Evolutionary conservation across 2,888 invertebrate genomes (phyloP).

Genomic region (Camptogramma bilineatum): DNA sequence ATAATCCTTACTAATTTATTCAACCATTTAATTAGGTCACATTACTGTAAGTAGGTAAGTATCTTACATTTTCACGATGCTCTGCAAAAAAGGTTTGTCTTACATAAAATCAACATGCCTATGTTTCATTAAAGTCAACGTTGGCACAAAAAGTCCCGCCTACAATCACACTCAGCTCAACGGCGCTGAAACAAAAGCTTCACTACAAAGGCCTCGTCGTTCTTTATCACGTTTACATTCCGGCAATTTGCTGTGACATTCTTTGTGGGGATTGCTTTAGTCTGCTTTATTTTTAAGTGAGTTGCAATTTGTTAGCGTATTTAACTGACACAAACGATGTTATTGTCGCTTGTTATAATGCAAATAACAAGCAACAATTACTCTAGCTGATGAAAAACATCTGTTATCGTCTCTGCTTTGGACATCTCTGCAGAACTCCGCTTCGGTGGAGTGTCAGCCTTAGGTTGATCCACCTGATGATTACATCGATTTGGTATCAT

Average conservation of each 20-base stretch:
- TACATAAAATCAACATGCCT: neutral
- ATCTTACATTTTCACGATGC: no score
- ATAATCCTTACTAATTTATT: no score
- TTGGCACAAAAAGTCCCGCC: slow-evolving; percentile 3
- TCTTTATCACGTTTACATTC: slow-evolving; percentile 11
- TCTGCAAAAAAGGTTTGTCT: neutral
- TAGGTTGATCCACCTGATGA: no score
- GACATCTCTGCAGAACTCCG: no score
- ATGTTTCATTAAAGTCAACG: neutral
- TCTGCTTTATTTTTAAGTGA: neutral
- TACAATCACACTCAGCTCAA: slow-evolving; percentile 17
- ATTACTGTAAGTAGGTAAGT: no score
- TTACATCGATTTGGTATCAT: no score
- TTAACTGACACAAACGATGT: neutral
- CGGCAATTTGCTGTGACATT: slow-evolving; percentile 19
- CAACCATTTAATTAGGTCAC: no score
- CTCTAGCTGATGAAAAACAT: no score
- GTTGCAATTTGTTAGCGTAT: neutral
- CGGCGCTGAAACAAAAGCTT: slow-evolving; percentile 12
- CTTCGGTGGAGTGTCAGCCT: no score
- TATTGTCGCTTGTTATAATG: neutral
- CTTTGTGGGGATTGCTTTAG: slow-evolving; percentile 9
- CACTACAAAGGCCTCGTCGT: slow-evolving; percentile 3
- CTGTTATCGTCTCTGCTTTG: no score
- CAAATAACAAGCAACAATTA: no score